A percentile compares a stretch with the other conserved stretches of the same genome.
Conservation (phyloP, 1,140 invertebrate genomes). For the Spodoptera litura region DNA sequence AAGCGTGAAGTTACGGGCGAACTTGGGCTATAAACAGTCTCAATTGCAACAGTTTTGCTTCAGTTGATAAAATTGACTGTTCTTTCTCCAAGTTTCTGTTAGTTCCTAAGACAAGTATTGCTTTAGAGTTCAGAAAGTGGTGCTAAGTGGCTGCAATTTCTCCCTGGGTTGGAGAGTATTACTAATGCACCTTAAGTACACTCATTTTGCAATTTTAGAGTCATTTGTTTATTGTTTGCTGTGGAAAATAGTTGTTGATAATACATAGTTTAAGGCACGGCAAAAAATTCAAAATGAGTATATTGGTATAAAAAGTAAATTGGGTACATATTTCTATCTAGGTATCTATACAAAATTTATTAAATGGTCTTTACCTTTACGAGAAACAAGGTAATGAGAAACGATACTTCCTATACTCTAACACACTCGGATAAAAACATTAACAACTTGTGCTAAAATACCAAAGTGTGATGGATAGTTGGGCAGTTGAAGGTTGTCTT, state of each 20-base stretch:
- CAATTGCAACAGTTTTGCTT: slow-evolving; percentile 44
- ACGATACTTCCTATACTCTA: too few species aligned
- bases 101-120: slow-evolving; percentile 32
- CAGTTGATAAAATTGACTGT: slow-evolving; percentile 28
- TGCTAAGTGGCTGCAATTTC: slow-evolving; percentile 10
- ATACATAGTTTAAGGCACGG: too few species aligned
- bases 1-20: slow-evolving; percentile 35
- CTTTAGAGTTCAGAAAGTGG: not conserved
- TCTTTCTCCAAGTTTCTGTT: slow-evolving; percentile 33
- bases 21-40: slow-evolving; percentile 40
- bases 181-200: too few species aligned
- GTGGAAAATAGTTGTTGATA: too few species aligned
- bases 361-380: too few species aligned
- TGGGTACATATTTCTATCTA: too few species aligned
- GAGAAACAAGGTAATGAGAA: too few species aligned
- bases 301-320: too few species aligned
- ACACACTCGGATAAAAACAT: not conserved
- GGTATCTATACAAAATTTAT: too few species aligned
- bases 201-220: too few species aligned
- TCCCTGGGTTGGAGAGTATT: not conserved
- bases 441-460: slow-evolving; percentile 3
- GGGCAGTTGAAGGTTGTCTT: slow-evolving; percentile 8
- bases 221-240: too few species aligned
- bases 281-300: too few species aligned
- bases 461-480: slow-evolving; percentile 27